Percentiles rank a stretch among this genome's conserved stretches.
These are phyloP conservation scores for Apodemia zela DNA, from an alignment of 2,888 invertebrate genomes.

Conservation along the genomic window DNA sequence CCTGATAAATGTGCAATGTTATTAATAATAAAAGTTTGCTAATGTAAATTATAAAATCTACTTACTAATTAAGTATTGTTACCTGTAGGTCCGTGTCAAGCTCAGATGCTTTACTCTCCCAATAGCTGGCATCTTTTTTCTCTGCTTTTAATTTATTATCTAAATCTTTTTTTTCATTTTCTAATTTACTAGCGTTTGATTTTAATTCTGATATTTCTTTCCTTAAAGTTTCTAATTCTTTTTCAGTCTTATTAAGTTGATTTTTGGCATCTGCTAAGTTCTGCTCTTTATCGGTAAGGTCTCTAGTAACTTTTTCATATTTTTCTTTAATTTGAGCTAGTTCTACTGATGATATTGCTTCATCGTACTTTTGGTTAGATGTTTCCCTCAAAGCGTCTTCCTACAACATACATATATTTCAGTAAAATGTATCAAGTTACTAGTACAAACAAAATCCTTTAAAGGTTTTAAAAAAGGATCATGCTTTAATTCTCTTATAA, in stretches of 20 bases:
- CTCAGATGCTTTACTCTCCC: conserved; percentile 83
- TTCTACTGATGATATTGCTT: conserved; percentile 71
- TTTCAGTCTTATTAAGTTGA: conserved; percentile 66
- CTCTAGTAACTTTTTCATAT: conserved; percentile 51
- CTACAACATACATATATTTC: conserved; percentile 40
- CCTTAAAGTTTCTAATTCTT: conserved; percentile 60
- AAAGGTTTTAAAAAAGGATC: background rate
- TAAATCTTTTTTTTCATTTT: conserved; percentile 81
- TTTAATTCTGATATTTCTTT: conserved; percentile 65
- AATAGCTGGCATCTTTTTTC: conserved; percentile 82
- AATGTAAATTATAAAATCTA: no score
- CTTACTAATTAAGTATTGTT: conserved; percentile 22
- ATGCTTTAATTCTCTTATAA: background rate
- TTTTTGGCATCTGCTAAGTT: conserved; percentile 52
- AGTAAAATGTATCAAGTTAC: conserved; percentile 23
- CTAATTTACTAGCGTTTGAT: conserved; percentile 63
- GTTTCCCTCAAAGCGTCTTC: conserved; percentile 68
- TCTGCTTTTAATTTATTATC: conserved; percentile 82
- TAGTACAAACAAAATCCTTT: background rate
- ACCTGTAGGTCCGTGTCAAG: conserved; percentile 82
- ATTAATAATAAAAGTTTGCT: no score
- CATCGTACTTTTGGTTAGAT: conserved; percentile 68
- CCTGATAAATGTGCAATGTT: no score
- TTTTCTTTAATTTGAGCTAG: conserved; percentile 73
- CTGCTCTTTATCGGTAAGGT: conserved; percentile 59